Evolutionary conservation across 2,888 invertebrate genomes (phyloP).

Genomic region (Acanthosepion esculentum): DNA sequence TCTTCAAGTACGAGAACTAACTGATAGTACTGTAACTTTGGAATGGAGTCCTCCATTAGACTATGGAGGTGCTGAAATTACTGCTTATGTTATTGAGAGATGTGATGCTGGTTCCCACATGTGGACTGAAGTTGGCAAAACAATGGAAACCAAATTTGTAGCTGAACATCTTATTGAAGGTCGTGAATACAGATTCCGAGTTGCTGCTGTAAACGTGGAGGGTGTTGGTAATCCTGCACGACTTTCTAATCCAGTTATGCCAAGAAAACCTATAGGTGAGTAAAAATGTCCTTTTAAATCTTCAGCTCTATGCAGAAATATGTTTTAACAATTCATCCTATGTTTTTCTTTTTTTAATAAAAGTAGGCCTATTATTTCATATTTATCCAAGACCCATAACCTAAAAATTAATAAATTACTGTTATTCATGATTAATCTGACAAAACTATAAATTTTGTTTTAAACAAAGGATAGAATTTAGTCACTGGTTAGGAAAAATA

Average conservation of each 20-base stretch:
- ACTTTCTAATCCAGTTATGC: constrained; percentile 65
- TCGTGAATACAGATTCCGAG: constrained; percentile 91
- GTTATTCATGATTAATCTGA: no score
- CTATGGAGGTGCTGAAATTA: constrained; percentile 84
- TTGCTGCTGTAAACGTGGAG: constrained; percentile 89
- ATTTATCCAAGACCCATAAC: no score
- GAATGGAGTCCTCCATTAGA: constrained; percentile 90
- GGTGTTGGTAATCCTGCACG: constrained; percentile 90
- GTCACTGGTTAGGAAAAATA: no score
- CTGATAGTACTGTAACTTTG: constrained; percentile 80
- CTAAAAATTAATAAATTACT: no score
- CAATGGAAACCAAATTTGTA: constrained; percentile 60
- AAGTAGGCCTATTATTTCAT: no score
- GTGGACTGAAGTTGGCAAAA: constrained; percentile 63
- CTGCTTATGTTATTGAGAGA: constrained; percentile 70
- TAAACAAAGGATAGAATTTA: no score
- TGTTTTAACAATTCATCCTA: no score
- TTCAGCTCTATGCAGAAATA: no score
- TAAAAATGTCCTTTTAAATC: background rate
- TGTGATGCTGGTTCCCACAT: constrained; percentile 77
- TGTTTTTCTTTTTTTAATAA: no score
- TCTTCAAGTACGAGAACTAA: constrained; percentile 64
- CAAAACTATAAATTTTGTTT: no score
- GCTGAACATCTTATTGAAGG: constrained; percentile 84
- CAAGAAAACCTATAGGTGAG: constrained; percentile 63